Evolutionary conservation across 2,113 vertebrate genomes (phyloP).

Genomic region (Gallinago undulata): DNA sequence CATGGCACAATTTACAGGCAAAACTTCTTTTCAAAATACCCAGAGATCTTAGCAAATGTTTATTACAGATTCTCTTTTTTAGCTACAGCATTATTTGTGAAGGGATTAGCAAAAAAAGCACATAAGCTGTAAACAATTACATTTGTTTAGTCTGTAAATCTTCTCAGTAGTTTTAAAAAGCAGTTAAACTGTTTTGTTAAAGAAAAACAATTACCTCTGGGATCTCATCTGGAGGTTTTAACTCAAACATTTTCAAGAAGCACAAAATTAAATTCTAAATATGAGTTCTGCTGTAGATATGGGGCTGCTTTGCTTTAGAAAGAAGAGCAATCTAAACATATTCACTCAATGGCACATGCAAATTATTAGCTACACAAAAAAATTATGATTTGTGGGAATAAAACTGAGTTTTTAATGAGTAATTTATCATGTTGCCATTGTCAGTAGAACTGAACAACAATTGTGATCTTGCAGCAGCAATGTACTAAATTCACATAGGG

Average conservation of each 20-base stretch:
- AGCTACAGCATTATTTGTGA: slow-evolving; percentile 16
- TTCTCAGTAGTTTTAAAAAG: slow-evolving; percentile 13
- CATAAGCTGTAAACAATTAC: background rate
- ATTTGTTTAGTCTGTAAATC: slow-evolving; percentile 56
- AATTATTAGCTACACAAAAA: background rate
- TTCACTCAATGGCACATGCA: background rate
- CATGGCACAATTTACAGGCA: background rate
- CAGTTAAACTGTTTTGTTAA: slow-evolving; percentile 45
- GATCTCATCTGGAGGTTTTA: slow-evolving; percentile 1
- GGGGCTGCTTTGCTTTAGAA: background rate
- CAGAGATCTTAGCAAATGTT: background rate
- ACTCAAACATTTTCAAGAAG: background rate
- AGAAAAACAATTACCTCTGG: slow-evolving; percentile 18
- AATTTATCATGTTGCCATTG: background rate
- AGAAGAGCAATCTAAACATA: background rate
- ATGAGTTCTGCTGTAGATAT: background rate
- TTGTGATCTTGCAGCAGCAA: background rate
- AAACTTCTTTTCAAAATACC: background rate
- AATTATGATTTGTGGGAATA: background rate
- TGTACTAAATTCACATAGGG: background rate
- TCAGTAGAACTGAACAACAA: background rate
- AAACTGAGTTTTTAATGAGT: background rate
- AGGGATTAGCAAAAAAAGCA: slow-evolving; percentile 27
- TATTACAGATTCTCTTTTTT: slow-evolving; percentile 11
- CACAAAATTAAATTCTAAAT: background rate